A percentile compares a stretch with the other conserved stretches of the same genome.
Evolutionary conservation across 2,888 invertebrate species (phyloP).

Genomic region (Ectemnius cavifrons): DNA sequence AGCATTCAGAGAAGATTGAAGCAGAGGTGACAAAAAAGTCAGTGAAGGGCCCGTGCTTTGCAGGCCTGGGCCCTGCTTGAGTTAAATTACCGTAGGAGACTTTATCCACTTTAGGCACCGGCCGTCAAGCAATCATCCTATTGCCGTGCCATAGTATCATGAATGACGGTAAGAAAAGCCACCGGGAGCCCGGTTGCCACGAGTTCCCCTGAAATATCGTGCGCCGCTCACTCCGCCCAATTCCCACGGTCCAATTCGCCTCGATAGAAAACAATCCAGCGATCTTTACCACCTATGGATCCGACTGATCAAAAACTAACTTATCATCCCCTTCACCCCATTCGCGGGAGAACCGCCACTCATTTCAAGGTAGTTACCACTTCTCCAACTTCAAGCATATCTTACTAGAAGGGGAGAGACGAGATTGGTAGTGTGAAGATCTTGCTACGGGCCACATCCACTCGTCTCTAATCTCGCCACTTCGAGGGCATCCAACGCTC

Average conservation of each 20-base stretch:
- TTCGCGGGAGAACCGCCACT: background rate
- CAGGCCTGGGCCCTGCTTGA: constrained; percentile 64
- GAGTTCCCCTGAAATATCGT: constrained; percentile 69
- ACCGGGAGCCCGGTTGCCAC: constrained; percentile 61
- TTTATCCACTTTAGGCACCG: constrained; percentile 75
- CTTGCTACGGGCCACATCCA: background rate
- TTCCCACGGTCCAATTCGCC: constrained; percentile 61
- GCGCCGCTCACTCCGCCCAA: constrained; percentile 45
- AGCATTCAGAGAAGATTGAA: too few species aligned
- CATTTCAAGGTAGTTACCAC: background rate
- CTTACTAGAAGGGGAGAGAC: background rate
- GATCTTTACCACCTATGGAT: constrained; percentile 20
- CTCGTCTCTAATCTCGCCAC: too few species aligned
- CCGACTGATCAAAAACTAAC: constrained; percentile 16
- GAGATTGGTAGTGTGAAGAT: constrained; percentile 15
- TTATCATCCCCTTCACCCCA: background rate
- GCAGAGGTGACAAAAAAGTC: constrained; percentile 23
- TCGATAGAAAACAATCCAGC: constrained; percentile 39
- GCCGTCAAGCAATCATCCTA: constrained; percentile 74
- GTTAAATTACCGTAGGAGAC: constrained; percentile 73
- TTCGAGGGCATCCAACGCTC: too few species aligned
- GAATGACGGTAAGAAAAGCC: constrained; percentile 73
- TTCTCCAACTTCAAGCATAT: constrained; percentile 13
- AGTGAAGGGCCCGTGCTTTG: constrained; percentile 48
- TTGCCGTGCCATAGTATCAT: constrained; percentile 72